Conservation (phyloP, 2,113 vertebrate species). For the Passer domesticus region DNA sequence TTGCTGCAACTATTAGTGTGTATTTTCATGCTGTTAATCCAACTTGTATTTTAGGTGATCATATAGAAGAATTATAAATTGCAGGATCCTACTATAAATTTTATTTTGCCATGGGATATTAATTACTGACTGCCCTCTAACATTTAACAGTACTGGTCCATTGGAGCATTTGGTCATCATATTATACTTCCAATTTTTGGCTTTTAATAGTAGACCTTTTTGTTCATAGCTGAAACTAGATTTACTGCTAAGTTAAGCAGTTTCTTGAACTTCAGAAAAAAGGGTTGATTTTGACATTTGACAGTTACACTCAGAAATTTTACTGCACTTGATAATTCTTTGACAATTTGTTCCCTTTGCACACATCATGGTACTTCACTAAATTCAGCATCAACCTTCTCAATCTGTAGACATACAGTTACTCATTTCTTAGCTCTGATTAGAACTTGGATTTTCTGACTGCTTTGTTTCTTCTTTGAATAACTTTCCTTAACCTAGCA, state of each 20-base stretch:
- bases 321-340: not conserved
- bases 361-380: not conserved
- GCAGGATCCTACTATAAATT: not conserved
- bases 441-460: not conserved
- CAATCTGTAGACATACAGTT: not conserved
- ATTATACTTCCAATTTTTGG: not conserved
- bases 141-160: not conserved
- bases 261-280: slow-evolving; percentile 14
- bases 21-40: not conserved
- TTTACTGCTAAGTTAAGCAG: slow-evolving; percentile 12
- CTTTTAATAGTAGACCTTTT: not conserved
- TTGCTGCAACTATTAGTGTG: not conserved
- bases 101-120: not conserved
- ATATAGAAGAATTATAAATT: not conserved
- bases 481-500: not conserved
- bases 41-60: not conserved
- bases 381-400: not conserved
- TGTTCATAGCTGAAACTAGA: not conserved
- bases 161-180: not conserved
- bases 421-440: not conserved
- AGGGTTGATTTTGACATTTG: not conserved
- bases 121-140: not conserved
- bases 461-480: not conserved
- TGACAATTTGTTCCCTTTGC: not conserved
- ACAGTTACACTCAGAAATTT: not conserved